Percentiles rank a stretch among this genome's conserved stretches.
Evolutionary conservation across 2,888 invertebrate species (phyloP).

Genomic region (Drosophila picticornis): DNA sequence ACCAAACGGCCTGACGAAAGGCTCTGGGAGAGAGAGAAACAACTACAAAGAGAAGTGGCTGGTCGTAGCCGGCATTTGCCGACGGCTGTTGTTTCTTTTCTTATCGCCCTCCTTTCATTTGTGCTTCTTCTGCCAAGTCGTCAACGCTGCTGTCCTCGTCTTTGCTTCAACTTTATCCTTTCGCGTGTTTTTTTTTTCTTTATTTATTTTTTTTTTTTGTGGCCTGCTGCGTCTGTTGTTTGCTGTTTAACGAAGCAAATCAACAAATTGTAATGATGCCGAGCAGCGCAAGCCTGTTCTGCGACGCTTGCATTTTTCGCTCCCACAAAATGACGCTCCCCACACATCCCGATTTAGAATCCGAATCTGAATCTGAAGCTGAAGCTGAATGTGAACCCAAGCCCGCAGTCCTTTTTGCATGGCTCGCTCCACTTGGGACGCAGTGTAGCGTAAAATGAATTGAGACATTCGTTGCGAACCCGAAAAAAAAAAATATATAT

Average conservation of each 20-base stretch:
- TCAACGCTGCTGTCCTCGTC: constrained; percentile 53
- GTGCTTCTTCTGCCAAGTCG: constrained; percentile 32
- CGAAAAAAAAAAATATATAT: constrained; percentile 23
- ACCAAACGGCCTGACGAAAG: constrained; percentile 2
- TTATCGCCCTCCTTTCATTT: constrained; percentile 3
- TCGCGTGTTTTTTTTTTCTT: constrained; percentile 43
- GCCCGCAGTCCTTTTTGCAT: constrained; percentile 72
- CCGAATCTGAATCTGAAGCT: neutral
- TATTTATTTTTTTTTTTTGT: constrained; percentile 9
- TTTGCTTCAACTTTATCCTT: constrained; percentile 65
- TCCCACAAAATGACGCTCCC: constrained; percentile 2
- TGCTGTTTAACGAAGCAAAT: constrained; percentile 83
- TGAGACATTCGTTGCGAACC: constrained; percentile 74
- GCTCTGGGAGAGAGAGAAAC: constrained; percentile 4
- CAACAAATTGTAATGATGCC: constrained; percentile 80
- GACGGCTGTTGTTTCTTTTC: constrained; percentile 22
- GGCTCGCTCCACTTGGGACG: constrained; percentile 74
- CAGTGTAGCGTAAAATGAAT: constrained; percentile 80
- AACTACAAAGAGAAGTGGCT: constrained; percentile 51
- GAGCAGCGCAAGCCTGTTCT: constrained; percentile 59
- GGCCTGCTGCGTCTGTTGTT: constrained; percentile 55
- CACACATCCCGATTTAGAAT: constrained; percentile 7
- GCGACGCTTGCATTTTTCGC: constrained; percentile 76
- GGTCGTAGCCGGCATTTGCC: constrained; percentile 42
- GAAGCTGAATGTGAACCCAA: constrained; percentile 45